phyloP scores from a whole-genome alignment of 2,797 vertebrate species.

The Acanthornis magna region DNA sequence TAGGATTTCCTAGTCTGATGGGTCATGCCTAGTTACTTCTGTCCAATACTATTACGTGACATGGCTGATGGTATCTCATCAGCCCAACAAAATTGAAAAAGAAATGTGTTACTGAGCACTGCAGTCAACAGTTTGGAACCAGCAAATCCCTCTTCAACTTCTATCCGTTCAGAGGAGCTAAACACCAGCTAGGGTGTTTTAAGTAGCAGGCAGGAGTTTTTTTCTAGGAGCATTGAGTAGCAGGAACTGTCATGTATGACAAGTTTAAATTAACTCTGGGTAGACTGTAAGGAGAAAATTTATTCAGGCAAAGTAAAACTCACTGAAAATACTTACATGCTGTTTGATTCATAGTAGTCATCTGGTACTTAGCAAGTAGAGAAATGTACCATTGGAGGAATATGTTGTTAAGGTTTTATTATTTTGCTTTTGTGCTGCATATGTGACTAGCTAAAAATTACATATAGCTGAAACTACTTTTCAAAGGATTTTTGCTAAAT shows the following conservation, averaged over 20 bases:
- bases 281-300: background rate
- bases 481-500: background rate
- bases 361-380: background rate
- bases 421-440: background rate
- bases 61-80: background rate
- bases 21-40: slow-evolving; percentile 30
- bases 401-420: background rate
- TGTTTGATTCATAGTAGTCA: background rate
- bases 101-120: background rate
- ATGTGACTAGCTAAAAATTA: background rate
- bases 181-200: background rate
- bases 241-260: background rate
- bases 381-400: background rate
- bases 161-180: background rate
- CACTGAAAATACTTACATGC: background rate
- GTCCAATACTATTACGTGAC: background rate
- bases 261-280: background rate
- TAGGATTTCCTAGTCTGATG: slow-evolving; percentile 22
- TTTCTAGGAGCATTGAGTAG: background rate
- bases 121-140: background rate
- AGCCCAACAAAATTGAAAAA: background rate
- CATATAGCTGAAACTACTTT: background rate
- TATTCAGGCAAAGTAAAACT: background rate
- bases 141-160: background rate
- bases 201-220: background rate